Base-by-base conservation (phyloP, 2,113 vertebrate genomes). In the Elachura formosa region DNA sequence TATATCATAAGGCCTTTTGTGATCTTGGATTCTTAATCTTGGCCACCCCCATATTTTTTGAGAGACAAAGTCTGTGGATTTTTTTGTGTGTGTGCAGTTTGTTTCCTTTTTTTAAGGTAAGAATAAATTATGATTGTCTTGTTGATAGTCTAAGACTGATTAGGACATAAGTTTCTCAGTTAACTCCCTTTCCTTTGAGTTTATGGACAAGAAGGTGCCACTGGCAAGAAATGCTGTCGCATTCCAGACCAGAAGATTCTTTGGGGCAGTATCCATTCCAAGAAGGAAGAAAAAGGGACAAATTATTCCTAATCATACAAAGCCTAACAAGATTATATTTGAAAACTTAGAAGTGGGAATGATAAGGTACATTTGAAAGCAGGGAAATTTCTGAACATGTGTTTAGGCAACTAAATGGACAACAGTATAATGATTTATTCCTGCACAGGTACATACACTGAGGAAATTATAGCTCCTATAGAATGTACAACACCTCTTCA, bases 381-480 rank as follows among this genome's bases (percentile, higher is more conserved):
- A 33, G 15, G 12, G 84, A n/a, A 73, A 46, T 67, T 84, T 93
- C n/a, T 64, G 26, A 43, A 6, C 12, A 28, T 7, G 10, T 64
- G 14, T 74, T 25, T 43, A 46, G 49, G 36, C 31, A 84, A 18
- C 22, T 69, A 41, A 64, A 88, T 48, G 36, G 56, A 82, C 16
- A 33, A 17, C n/a, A 29, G 9, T 41, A 46, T 51, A 17, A 21
- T 13, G 46, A 20, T 93, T 69, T 74, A 28, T 28, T 90, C n/a
- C 48, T 77, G 25, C 31, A 16, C 1, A 2, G 33, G 28, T 79
- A 23, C 25, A 34, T 55, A 43, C 0, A 62, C 6, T 0, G 10
- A 66, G 22, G 5, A 38, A 73, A 34, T 61, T 9, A 9, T 25
- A 75, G 45, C 19, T 89, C 19, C 63, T 77, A 28, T 28, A 48